A percentile compares a stretch with the other conserved stretches of the same genome.
These are phyloP conservation scores for Nemurella pictetii DNA, from an alignment of 2,888 invertebrate genomes.

Conservation along the genomic window DNA sequence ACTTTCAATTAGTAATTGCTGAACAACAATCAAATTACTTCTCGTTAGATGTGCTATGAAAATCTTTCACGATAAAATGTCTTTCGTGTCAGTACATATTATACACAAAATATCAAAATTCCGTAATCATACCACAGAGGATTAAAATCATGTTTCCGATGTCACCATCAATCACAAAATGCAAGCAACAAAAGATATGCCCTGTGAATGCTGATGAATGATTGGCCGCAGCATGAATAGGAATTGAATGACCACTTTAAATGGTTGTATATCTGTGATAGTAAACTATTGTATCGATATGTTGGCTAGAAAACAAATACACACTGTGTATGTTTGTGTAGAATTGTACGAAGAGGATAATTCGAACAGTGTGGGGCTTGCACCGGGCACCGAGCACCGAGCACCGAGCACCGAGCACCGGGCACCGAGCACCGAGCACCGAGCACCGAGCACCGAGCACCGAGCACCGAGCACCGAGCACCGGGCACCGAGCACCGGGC, in stretches of 20 bases:
- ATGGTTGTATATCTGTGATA: slow-evolving; percentile 6
- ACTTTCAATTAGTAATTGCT: too few species aligned
- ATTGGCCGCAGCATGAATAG: slow-evolving; percentile 5
- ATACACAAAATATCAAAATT: slow-evolving; percentile 9
- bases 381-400: not conserved
- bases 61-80: not conserved
- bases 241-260: slow-evolving; percentile 24
- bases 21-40: too few species aligned
- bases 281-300: not conserved
- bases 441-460: too few species aligned
- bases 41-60: not conserved
- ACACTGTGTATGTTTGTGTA: not conserved
- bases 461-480: too few species aligned
- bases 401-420: too few species aligned
- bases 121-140: slow-evolving; percentile 8
- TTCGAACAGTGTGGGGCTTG: too few species aligned
- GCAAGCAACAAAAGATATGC: slow-evolving; percentile 13
- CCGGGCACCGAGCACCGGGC: too few species aligned
- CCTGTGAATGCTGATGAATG: slow-evolving; percentile 16
- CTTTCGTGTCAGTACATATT: not conserved
- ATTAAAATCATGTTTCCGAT: slow-evolving; percentile 20
- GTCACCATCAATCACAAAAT: slow-evolving; percentile 20
- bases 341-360: too few species aligned
- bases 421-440: too few species aligned
- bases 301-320: not conserved